These are phyloP conservation scores for Drosophila watanabei DNA, from an alignment of 1,140 invertebrate genomes.

Conservation along the genomic window DNA sequence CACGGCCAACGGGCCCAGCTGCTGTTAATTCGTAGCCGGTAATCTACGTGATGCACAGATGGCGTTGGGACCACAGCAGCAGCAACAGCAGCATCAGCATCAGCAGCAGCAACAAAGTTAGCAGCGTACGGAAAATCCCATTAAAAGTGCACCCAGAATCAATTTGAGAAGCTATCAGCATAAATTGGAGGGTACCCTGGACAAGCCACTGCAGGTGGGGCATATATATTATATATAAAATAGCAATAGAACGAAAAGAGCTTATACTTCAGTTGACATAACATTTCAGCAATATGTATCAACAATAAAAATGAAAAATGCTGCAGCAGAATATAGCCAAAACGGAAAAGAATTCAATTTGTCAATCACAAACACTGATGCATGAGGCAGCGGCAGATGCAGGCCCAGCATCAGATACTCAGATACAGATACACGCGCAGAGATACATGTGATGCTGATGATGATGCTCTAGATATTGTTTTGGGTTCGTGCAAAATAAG, in stretches of 20 bases:
- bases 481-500: conserved; percentile 50
- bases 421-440: conserved; percentile 8
- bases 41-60: conserved; percentile 36
- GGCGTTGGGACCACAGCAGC: conserved; percentile 10
- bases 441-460: conserved; percentile 51
- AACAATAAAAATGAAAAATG: conserved; percentile 38
- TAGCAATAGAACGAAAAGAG: background rate
- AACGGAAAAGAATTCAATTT: conserved; percentile 46
- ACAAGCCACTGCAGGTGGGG: background rate
- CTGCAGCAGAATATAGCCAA: conserved; percentile 16
- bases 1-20: conserved; percentile 40
- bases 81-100: background rate
- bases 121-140: conserved; percentile 49
- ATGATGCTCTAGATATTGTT: conserved; percentile 47
- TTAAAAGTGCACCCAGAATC: conserved; percentile 60
- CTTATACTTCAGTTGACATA: conserved; percentile 21
- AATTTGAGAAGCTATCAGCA: conserved; percentile 50
- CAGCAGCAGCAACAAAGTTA: conserved; percentile 15
- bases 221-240: background rate
- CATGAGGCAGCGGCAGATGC: conserved; percentile 12
- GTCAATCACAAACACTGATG: conserved; percentile 34
- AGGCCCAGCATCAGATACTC: conserved; percentile 11
- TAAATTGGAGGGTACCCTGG: conserved; percentile 27
- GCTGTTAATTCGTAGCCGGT: conserved; percentile 30
- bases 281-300: conserved; percentile 19